Percentiles rank a stretch among this genome's conserved stretches.
Evolutionary conservation across 2,113 vertebrate genomes (phyloP).

Genomic region (Aptenodytes patagonicus): DNA sequence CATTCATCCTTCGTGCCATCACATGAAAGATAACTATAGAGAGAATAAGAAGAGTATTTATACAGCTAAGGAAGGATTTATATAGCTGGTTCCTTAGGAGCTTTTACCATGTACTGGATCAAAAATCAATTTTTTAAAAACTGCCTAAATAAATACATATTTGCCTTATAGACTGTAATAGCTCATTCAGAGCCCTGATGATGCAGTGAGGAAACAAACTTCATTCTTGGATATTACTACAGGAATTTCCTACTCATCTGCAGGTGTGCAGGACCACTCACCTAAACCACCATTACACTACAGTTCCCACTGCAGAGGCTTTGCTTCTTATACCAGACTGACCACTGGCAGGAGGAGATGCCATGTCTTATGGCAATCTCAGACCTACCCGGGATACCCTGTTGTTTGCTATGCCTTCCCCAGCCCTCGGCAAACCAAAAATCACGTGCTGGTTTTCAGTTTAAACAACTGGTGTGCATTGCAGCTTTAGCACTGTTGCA

Average conservation of each 20-base stretch:
- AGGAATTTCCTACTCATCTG: not conserved
- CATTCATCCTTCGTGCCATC: not conserved
- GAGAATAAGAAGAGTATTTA: conserved; percentile 25
- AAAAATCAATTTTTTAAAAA: conserved; percentile 30
- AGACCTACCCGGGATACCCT: not conserved
- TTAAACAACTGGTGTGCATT: not conserved
- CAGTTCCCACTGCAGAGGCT: not conserved
- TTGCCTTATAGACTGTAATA: not conserved
- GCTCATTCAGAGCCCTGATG: not conserved
- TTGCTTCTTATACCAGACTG: not conserved
- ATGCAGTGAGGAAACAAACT: not conserved
- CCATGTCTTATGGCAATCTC: not conserved
- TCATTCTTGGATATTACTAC: not conserved
- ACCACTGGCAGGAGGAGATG: not conserved
- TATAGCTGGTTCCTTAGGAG: conserved; percentile 10
- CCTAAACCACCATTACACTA: not conserved
- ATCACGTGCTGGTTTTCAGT: not conserved
- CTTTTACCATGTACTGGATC: not conserved
- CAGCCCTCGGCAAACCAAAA: not conserved
- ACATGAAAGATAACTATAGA: conserved; percentile 9
- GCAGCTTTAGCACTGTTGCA: not conserved
- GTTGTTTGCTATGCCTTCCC: not conserved
- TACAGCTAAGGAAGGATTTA: conserved; percentile 41
- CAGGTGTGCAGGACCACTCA: not conserved
- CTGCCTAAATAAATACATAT: conserved; percentile 36